Conservation (phyloP, 1,140 invertebrate genomes). For the Drosophila guanche region DNA sequence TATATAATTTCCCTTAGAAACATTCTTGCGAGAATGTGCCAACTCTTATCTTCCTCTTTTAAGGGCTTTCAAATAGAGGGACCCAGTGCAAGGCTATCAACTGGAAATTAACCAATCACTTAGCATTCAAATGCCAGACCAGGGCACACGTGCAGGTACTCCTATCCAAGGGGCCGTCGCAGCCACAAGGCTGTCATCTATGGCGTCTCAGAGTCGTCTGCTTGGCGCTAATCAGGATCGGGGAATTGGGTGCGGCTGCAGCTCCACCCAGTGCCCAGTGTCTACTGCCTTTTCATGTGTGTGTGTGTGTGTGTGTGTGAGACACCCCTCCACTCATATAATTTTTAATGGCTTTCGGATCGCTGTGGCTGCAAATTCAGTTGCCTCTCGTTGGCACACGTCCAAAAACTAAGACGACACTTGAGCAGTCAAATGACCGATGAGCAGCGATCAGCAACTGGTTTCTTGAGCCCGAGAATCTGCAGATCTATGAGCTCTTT, state of each 20-base stretch:
- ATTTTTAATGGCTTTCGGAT: conserved; percentile 61
- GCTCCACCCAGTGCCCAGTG: background rate
- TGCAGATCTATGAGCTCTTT: conserved; percentile 29
- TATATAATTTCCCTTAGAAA: no score
- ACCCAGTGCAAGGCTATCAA: conserved; percentile 12
- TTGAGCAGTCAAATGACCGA: conserved; percentile 61
- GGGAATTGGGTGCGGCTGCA: conserved; percentile 1
- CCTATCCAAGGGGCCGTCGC: conserved; percentile 3
- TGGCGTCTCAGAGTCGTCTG: conserved; percentile 47
- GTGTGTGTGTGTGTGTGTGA: no score
- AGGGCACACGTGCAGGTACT: conserved; percentile 40
- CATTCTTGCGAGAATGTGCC: background rate
- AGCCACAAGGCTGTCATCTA: conserved; percentile 38
- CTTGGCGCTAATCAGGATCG: conserved; percentile 60
- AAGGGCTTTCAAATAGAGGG: conserved; percentile 6
- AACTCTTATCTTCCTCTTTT: conserved; percentile 11
- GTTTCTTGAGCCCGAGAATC: conserved; percentile 37
- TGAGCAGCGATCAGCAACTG: conserved; percentile 60
- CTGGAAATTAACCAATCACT: conserved; percentile 75
- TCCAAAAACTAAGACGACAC: conserved; percentile 49
- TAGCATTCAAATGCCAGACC: conserved; percentile 68
- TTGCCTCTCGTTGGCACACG: conserved; percentile 33
- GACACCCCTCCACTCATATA: background rate
- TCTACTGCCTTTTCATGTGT: conserved; percentile 1
- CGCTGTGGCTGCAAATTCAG: conserved; percentile 33